Conservation (phyloP, 2,888 invertebrate species). For the Rhopalosiphum nymphaeae region DNA sequence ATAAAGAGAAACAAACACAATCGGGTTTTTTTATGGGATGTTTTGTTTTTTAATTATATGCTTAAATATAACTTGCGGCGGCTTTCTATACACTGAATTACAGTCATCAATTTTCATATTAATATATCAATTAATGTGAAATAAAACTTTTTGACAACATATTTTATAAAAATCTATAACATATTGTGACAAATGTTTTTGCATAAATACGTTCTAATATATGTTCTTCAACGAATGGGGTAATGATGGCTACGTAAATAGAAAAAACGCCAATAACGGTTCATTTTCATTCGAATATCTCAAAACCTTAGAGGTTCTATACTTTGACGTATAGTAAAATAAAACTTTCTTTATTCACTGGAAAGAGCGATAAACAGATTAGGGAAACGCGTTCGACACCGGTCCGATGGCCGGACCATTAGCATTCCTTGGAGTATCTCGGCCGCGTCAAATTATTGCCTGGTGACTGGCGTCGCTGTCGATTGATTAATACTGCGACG, state of each 20-base stretch:
- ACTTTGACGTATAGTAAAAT: neutral
- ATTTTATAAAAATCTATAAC: no score
- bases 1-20: no score
- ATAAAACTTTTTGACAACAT: neutral
- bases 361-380: neutral
- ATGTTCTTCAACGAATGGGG: no score
- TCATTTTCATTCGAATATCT: neutral
- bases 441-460: conserved; percentile 46
- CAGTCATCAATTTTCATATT: neutral
- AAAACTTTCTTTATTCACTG: neutral
- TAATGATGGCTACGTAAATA: no score
- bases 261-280: neutral
- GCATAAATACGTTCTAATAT: no score
- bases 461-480: conserved; percentile 33
- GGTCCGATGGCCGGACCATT: neutral
- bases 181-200: no score
- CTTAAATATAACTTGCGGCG: neutral
- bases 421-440: conserved; percentile 30
- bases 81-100: no score
- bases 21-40: no score
- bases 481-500: conserved; percentile 46
- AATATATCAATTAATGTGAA: neutral
- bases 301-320: neutral
- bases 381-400: neutral
- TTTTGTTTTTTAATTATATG: neutral